phyloP scores from a whole-genome alignment of 64 coral and sea anemone species.

The Orbicella faveolata region DNA sequence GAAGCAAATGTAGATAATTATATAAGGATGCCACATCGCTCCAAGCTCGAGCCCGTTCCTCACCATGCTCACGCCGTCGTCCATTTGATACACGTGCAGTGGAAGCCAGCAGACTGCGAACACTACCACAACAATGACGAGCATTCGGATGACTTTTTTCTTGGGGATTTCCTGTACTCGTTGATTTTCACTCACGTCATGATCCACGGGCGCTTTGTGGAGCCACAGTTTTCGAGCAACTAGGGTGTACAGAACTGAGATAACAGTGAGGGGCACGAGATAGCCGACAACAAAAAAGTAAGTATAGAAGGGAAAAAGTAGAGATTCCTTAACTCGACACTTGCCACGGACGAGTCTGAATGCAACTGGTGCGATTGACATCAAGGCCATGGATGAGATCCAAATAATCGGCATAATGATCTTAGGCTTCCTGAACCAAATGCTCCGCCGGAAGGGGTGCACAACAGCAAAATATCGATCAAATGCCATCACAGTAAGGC shows the following conservation, averaged over 20 bases:
- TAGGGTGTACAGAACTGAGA: conserved; percentile 29
- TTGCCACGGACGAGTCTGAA: not conserved
- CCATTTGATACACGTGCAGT: conserved; percentile 24
- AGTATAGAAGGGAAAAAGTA: not conserved
- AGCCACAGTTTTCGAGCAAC: conserved; percentile 53
- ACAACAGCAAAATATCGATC: not conserved
- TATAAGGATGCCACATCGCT: not conserved
- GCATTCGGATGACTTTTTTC: conserved; percentile 45
- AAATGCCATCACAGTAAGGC: not conserved
- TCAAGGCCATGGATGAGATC: not conserved
- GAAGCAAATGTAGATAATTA: not conserved
- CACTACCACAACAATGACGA: conserved; percentile 27
- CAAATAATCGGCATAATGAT: not conserved
- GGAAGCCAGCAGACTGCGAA: conserved; percentile 61
- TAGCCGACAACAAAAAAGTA: conserved; percentile 13
- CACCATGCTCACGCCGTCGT: not conserved
- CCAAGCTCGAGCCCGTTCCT: not conserved
- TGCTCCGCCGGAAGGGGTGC: not conserved
- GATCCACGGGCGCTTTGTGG: not conserved
- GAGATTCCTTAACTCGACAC: not conserved
- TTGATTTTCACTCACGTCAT: not conserved
- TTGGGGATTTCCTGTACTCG: conserved; percentile 21
- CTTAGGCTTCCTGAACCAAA: not conserved
- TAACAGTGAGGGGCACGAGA: conserved; percentile 12
- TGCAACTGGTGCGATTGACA: not conserved